phyloP scores from a whole-genome alignment of 2,113 vertebrate species.

The Otolemur garnettii region DNA sequence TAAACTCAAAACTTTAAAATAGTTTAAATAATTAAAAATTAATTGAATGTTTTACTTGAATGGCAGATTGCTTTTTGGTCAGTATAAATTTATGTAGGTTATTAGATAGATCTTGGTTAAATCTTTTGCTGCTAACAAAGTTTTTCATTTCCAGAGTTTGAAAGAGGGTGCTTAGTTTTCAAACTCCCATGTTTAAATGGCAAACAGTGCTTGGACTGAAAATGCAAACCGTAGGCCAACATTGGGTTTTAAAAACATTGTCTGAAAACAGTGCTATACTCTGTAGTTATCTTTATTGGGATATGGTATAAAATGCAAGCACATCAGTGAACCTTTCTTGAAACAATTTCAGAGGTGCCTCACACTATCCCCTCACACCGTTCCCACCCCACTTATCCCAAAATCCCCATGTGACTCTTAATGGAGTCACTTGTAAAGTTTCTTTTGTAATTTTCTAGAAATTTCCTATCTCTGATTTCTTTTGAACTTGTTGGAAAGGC shows the following conservation, averaged over 20 bases:
- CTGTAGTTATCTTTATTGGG: background rate
- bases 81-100: background rate
- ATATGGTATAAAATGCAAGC: background rate
- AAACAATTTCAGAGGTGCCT: background rate
- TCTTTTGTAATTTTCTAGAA: constrained; percentile 6
- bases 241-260: background rate
- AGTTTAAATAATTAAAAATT: constrained; percentile 60
- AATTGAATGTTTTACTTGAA: constrained; percentile 38
- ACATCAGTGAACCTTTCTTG: background rate
- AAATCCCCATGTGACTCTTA: background rate
- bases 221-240: background rate
- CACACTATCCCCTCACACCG: too few relatives aligned
- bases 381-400: background rate
- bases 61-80: background rate
- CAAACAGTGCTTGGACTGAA: background rate
- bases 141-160: constrained; percentile 54
- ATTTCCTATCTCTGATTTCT: background rate
- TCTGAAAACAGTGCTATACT: background rate
- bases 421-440: background rate
- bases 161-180: background rate
- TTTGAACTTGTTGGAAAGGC: background rate
- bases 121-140: background rate
- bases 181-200: background rate
- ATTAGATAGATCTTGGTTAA: background rate
- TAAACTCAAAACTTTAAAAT: constrained; percentile 26